Evolutionary conservation across 2,113 vertebrate genomes (phyloP).

Genomic region (Gymnobelideus leadbeateri): DNA sequence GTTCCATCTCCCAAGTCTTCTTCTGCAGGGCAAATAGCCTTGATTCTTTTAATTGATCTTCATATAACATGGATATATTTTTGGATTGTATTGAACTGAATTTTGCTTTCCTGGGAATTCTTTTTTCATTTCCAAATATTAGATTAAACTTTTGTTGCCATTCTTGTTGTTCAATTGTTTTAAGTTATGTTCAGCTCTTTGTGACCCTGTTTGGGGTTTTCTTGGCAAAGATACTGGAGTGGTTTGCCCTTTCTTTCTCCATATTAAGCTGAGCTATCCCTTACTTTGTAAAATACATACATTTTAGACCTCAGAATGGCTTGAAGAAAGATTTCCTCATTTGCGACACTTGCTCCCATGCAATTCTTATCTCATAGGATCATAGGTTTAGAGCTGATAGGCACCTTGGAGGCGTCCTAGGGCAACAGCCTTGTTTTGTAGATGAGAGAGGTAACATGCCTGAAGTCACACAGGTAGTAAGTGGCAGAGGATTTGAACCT

Average conservation of each 20-base stretch:
- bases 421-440: background rate
- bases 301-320: background rate
- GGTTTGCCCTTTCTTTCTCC: background rate
- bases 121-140: background rate
- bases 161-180: no score
- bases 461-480: background rate
- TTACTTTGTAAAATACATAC: slow-evolving; percentile 6
- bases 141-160: background rate
- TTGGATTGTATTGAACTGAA: background rate
- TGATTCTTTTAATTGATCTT: background rate
- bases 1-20: background rate
- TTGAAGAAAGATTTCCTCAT: background rate
- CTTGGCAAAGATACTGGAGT: no score
- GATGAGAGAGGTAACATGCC: background rate
- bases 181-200: no score
- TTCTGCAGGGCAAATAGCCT: background rate
- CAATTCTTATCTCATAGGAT: background rate
- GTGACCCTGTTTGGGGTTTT: no score
- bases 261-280: background rate
- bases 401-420: background rate
- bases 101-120: background rate
- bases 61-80: background rate
- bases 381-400: background rate
- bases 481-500: background rate
- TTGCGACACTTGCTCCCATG: background rate